phyloP scores from a whole-genome alignment of 2,888 invertebrate species.

The Apotomis capreana region DNA sequence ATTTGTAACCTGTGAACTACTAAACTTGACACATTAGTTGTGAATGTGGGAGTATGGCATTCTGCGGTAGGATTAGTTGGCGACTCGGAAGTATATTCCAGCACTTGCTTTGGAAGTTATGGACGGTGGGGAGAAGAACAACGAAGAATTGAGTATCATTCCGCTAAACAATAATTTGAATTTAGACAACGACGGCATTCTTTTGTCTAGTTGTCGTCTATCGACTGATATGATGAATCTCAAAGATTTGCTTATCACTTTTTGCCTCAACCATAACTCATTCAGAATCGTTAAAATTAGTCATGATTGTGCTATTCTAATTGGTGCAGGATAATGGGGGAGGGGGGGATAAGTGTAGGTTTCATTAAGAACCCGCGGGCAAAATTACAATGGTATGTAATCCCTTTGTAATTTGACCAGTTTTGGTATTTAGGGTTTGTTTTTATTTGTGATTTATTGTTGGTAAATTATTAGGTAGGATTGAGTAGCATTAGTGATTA shows the following conservation, averaged over 20 bases:
- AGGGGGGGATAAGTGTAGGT: conserved; percentile 12
- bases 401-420: conserved; percentile 11
- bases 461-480: not conserved
- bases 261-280: not conserved
- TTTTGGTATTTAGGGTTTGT: conserved; percentile 4
- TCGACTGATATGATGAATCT: too few relatives aligned
- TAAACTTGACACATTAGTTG: too few relatives aligned
- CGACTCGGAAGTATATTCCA: too few relatives aligned
- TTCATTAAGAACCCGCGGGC: conserved; percentile 3
- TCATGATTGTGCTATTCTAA: conserved; percentile 19
- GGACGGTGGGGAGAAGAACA: too few relatives aligned
- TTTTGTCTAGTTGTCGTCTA: too few relatives aligned
- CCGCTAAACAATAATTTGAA: too few relatives aligned
- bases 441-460: not conserved
- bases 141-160: too few relatives aligned
- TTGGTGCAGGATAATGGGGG: not conserved
- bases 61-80: too few relatives aligned
- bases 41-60: too few relatives aligned
- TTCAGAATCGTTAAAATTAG: conserved; percentile 11
- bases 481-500: not conserved
- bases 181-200: too few relatives aligned
- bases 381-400: conserved; percentile 15
- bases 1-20: too few relatives aligned
- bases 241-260: not conserved
- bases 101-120: too few relatives aligned